Base-by-base conservation (phyloP, 53 echinoderm and acorn worm genomes). In the Holothuria leucospilota region DNA sequence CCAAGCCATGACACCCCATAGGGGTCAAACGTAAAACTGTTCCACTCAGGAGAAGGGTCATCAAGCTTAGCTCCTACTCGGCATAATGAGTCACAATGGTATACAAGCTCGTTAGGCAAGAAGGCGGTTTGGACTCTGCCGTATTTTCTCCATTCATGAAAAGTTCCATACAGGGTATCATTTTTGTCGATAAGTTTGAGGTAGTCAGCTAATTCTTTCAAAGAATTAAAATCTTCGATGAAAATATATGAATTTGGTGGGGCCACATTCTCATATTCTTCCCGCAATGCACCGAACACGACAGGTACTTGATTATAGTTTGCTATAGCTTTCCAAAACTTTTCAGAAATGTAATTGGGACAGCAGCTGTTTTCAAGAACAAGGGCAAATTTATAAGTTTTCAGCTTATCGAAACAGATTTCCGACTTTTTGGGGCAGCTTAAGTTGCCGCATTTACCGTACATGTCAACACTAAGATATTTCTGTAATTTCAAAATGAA, bases 241-340 rank as follows among this genome's bases (percentile, higher is more conserved):
- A 74, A 89, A n/a, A 92, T 92, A 72, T 89, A 92, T 25, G 89
- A 89, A 65, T 92, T 89, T 6, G 92, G 92, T 39, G 92, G 92
- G 2, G 89, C 86, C 29, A 92, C 20, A 4, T 82, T 80, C 62
- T 92, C 92, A 20, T 92, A 92, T 13, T 86, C 85, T 23, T 85
- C 40, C 29, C 89, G 63, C 20, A 49, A 62, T 60, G 92, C 82
- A 24, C 92, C 92, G 26, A 82, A 92, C 9, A 92, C 92, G 29
- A 92, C 82, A 7, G 92, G 92, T 67, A 92, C 86, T n/a, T 89
- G 87, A 61, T 89, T 65, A 46, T 92, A 85, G 29, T 24, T 71
- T 1, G 71, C 28, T 13, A 90, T 40, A 3, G 82, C 91, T 23
- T 90, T 67, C 93, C 93, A 93, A 5, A 93, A 70, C 46, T 86